phyloP scores from a whole-genome alignment of 2,888 invertebrate genomes.

The Drosophila picticornis region DNA sequence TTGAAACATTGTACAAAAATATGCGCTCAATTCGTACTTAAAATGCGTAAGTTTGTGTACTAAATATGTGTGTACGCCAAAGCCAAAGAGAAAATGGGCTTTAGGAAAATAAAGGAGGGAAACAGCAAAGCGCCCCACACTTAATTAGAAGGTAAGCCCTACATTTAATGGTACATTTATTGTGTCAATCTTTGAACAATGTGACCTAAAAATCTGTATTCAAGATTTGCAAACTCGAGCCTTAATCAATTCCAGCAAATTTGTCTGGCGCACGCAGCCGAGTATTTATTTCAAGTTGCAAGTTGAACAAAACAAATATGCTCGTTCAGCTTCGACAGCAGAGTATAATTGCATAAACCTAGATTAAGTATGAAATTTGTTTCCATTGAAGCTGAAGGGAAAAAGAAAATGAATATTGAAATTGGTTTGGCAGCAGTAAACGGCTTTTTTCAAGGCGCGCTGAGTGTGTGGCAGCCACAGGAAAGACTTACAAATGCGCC shows the following conservation, averaged over 20 bases:
- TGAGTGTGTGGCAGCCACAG: slow-evolving; percentile 37
- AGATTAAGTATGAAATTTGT: slow-evolving; percentile 65
- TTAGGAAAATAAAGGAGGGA: neutral
- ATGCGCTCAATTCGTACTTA: neutral
- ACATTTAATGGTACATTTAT: neutral
- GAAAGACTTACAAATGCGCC: slow-evolving; percentile 58
- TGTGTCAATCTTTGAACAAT: neutral
- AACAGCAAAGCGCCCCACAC: neutral
- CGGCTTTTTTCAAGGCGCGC: slow-evolving; percentile 18
- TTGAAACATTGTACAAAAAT: neutral
- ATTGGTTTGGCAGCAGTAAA: slow-evolving; percentile 74
- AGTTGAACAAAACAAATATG: neutral
- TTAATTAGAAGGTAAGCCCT: neutral
- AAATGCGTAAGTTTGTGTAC: neutral
- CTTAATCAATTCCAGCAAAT: neutral
- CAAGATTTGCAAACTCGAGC: neutral
- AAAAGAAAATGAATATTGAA: slow-evolving; percentile 77
- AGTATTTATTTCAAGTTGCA: neutral
- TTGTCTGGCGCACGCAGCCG: neutral
- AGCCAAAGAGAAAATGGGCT: neutral
- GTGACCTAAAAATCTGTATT: neutral
- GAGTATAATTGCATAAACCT: slow-evolving; percentile 69
- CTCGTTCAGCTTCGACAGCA: slow-evolving; percentile 30
- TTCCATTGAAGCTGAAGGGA: slow-evolving; percentile 59
- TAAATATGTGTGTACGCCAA: neutral